Evolutionary conservation across 2,888 invertebrate genomes (phyloP).

Genomic region (Drosophila kokeensis): DNA sequence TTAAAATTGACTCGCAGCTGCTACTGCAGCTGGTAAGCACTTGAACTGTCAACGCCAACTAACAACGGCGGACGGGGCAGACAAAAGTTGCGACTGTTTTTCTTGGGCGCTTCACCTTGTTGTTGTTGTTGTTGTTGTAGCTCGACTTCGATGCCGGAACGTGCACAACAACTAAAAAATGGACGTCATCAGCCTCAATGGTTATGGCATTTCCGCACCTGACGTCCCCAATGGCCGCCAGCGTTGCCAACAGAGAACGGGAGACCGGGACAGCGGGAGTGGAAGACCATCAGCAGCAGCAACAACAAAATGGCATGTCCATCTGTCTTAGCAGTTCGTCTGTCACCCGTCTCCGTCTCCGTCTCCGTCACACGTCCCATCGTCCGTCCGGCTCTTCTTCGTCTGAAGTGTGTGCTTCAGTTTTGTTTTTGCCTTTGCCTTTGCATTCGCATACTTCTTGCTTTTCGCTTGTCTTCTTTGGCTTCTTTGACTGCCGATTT

Average conservation of each 20-base stretch:
- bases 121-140: conserved; percentile 6
- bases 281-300: conserved; percentile 5
- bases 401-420: conserved; percentile 78
- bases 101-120: conserved; percentile 36
- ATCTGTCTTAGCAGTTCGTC: conserved; percentile 50
- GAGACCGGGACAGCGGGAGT: neutral
- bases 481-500: conserved; percentile 59
- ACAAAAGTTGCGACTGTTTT: conserved; percentile 46
- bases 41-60: conserved; percentile 60
- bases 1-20: conserved; percentile 56
- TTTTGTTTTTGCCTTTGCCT: conserved; percentile 47
- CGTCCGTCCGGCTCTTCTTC: conserved; percentile 42
- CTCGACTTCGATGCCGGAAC: conserved; percentile 49
- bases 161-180: conserved; percentile 69
- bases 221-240: conserved; percentile 47
- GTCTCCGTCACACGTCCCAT: conserved; percentile 44
- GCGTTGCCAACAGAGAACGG: conserved; percentile 3
- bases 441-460: conserved; percentile 40
- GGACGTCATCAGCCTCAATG: conserved; percentile 71
- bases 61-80: conserved; percentile 7
- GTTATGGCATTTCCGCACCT: conserved; percentile 68
- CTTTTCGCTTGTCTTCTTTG: conserved; percentile 24
- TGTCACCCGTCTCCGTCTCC: conserved; percentile 43
- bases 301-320: conserved; percentile 64
- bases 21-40: conserved; percentile 56